Percentiles rank a stretch among this genome's conserved stretches.
phyloP scores from a whole-genome alignment of 2,113 vertebrate genomes.

The Stictonetta naevosa region DNA sequence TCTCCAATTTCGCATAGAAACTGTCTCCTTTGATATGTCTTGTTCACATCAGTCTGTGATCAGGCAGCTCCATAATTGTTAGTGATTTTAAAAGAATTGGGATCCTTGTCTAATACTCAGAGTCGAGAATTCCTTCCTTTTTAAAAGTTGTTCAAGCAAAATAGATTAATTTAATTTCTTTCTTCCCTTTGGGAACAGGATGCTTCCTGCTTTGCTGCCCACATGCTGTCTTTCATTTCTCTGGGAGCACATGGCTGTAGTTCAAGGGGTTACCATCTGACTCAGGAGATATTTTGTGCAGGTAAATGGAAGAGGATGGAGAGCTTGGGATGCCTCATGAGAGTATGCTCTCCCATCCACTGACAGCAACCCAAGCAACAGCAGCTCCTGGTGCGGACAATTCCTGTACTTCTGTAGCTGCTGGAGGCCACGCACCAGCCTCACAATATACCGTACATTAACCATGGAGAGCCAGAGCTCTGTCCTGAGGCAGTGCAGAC shows the following conservation, averaged over 20 bases:
- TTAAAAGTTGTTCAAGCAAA: constrained; percentile 75
- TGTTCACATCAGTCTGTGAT: constrained; percentile 68
- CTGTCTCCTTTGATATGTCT: constrained; percentile 67
- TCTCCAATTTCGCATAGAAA: constrained; percentile 69
- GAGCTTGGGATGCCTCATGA: not conserved
- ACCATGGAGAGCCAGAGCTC: not conserved
- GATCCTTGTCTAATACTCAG: constrained; percentile 44
- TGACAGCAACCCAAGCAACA: not conserved
- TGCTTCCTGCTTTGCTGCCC: constrained; percentile 42
- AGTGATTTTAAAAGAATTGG: constrained; percentile 74
- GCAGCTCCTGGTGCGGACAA: not conserved
- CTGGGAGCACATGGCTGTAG: not conserved
- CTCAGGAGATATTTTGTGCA: not conserved
- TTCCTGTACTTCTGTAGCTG: not conserved
- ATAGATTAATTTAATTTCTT: constrained; percentile 73
- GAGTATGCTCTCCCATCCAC: not conserved
- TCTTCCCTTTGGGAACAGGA: constrained; percentile 37
- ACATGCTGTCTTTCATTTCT: constrained; percentile 30
- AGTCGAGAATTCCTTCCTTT: constrained; percentile 56
- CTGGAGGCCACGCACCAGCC: not conserved
- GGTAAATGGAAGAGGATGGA: not conserved
- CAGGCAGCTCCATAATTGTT: constrained; percentile 75
- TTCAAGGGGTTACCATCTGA: constrained; percentile 10
- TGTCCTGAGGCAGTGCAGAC: not conserved
- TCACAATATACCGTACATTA: not conserved